Percentiles rank a stretch among this genome's conserved stretches.
Evolutionary conservation across 2,888 invertebrate genomes (phyloP).

Genomic region (Drosophila koepferae): DNA sequence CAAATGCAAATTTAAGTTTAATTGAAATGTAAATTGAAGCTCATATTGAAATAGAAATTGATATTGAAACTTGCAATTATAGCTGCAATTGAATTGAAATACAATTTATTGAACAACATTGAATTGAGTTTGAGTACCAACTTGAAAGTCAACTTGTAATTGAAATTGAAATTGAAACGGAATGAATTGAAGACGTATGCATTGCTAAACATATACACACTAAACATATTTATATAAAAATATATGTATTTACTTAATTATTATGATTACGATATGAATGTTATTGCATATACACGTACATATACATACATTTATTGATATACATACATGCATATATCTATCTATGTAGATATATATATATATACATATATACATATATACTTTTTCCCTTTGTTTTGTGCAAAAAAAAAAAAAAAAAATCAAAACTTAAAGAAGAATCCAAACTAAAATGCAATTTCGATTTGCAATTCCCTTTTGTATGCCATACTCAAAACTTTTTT

Average conservation of each 20-base stretch:
- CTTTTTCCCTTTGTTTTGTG: conserved; percentile 44
- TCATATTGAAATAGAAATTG: neutral
- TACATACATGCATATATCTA: conserved; percentile 50
- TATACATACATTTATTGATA: conserved; percentile 50
- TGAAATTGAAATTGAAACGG: conserved; percentile 2
- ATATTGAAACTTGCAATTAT: neutral
- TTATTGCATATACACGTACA: conserved; percentile 76
- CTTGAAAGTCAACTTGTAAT: neutral
- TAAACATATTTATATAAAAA: conserved; percentile 62
- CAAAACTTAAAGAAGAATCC: neutral
- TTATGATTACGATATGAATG: conserved; percentile 75
- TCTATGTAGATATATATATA: conserved; percentile 41
- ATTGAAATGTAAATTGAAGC: neutral
- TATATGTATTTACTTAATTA: conserved; percentile 73
- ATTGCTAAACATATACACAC: conserved; percentile 57
- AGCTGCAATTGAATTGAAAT: neutral
- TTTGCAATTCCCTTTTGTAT: neutral
- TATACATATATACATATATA: conserved; percentile 53
- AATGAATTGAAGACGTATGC: conserved; percentile 22
- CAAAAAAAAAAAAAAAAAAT: conserved; percentile 27
- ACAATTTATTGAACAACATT: neutral
- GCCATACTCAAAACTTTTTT: neutral
- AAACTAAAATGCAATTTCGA: conserved; percentile 1
- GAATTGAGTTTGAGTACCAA: neutral
- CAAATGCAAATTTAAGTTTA: neutral